These are phyloP conservation scores for Sebastes kiyomatsui DNA, from an alignment of 2,797 vertebrate genomes.

Conservation along the genomic window DNA sequence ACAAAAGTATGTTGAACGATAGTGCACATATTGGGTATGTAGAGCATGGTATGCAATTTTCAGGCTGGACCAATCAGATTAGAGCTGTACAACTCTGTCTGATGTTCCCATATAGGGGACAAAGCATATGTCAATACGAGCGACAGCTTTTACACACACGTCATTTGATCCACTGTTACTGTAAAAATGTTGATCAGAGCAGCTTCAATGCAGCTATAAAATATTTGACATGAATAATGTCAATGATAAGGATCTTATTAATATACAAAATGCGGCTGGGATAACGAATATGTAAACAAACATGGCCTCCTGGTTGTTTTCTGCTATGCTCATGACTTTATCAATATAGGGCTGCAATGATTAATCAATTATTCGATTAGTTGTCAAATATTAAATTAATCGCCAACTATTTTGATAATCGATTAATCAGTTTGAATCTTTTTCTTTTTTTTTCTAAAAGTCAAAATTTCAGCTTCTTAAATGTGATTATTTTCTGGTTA, in stretches of 20 bases:
- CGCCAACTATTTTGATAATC: neutral
- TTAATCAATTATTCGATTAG: neutral
- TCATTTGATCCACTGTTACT: neutral
- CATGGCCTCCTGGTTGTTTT: neutral
- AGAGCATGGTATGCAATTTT: neutral
- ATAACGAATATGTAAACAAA: neutral
- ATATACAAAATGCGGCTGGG: neutral
- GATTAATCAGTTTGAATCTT: neutral
- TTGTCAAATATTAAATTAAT: too few species aligned
- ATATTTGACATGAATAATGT: neutral
- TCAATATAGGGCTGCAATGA: neutral
- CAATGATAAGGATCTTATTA: neutral
- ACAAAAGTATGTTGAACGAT: too few species aligned
- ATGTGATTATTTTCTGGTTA: neutral
- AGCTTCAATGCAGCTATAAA: neutral
- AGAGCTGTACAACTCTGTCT: neutral
- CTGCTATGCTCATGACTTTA: neutral
- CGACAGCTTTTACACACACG: neutral
- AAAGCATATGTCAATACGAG: neutral
- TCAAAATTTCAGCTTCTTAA: neutral
- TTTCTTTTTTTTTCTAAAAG: too few species aligned
- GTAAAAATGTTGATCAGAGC: neutral
- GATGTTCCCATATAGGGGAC: neutral
- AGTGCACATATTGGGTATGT: too few species aligned
- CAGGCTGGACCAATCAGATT: neutral